These are phyloP conservation scores for Eptesicus fuscus DNA, from an alignment of 2,113 vertebrate genomes.

Conservation along the genomic window DNA sequence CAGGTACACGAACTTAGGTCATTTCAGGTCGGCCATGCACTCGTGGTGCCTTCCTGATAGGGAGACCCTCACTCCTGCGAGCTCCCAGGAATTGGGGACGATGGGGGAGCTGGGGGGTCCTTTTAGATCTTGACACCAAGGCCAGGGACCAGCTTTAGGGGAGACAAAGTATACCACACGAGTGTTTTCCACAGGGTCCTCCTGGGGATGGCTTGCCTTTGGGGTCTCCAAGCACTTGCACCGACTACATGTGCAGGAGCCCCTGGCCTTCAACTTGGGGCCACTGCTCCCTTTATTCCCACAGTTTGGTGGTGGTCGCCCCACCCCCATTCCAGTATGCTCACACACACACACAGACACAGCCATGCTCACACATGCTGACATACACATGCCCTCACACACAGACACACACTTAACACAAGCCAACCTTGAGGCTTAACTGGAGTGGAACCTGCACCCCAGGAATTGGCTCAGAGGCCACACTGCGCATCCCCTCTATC, in stretches of 20 bases:
- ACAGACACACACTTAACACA: not conserved
- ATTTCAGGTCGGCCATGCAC: not conserved
- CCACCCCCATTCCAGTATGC: not conserved
- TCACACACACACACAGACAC: not conserved
- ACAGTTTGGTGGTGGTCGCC: not conserved
- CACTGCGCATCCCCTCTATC: rapidly evolving
- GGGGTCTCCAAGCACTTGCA: not conserved
- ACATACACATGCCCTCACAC: not conserved
- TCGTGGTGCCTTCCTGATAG: not conserved
- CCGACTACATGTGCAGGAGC: not conserved
- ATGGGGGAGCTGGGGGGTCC: not conserved
- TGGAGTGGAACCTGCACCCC: not conserved
- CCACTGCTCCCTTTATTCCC: not conserved
- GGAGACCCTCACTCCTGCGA: not conserved
- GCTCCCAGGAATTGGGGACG: not conserved
- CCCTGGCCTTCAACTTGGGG: not conserved
- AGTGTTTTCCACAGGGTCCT: not conserved
- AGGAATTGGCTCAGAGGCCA: not conserved
- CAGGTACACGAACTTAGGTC: not conserved
- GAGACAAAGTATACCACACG: not conserved
- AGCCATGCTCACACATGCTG: not conserved
- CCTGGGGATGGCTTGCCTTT: rapidly evolving
- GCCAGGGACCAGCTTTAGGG: not conserved
- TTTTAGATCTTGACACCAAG: not conserved
- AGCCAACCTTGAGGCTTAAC: not conserved